Percentiles rank a stretch among this genome's conserved stretches.
Evolutionary conservation across 2,888 invertebrate genomes (phyloP).

Genomic region (Portevinia maculata): DNA sequence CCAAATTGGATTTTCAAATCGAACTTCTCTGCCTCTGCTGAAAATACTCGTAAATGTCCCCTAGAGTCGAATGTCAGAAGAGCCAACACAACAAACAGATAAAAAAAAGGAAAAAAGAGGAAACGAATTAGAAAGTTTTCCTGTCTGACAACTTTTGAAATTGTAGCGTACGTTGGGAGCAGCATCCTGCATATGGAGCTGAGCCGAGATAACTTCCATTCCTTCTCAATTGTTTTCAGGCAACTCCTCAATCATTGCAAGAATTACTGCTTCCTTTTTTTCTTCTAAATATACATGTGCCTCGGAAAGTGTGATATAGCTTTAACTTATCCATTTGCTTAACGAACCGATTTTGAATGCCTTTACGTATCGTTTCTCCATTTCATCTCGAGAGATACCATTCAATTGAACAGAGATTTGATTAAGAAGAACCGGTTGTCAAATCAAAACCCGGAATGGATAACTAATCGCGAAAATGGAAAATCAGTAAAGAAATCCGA

Average conservation of each 20-base stretch:
- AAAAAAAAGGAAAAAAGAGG: slow-evolving; percentile 10
- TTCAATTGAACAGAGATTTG: slow-evolving; percentile 65
- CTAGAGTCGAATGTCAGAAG: slow-evolving; percentile 21
- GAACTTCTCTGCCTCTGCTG: slow-evolving; percentile 28
- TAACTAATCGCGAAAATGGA: slow-evolving; percentile 63
- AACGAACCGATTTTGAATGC: slow-evolving; percentile 42
- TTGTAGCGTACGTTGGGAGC: slow-evolving; percentile 58
- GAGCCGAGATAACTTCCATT: slow-evolving; percentile 52
- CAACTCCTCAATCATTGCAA: slow-evolving; percentile 65
- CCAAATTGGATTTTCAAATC: slow-evolving; percentile 65
- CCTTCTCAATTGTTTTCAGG: slow-evolving; percentile 60
- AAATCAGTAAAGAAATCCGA: slow-evolving; percentile 43
- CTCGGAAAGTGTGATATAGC: slow-evolving; percentile 4
- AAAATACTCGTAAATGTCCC: slow-evolving; percentile 35
- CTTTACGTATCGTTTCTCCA: background rate
- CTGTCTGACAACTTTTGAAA: slow-evolving; percentile 72
- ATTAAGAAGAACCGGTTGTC: slow-evolving; percentile 67
- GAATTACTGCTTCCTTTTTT: background rate
- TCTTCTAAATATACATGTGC: slow-evolving; percentile 35
- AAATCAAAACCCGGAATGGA: slow-evolving; percentile 55
- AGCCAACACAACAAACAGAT: slow-evolving; percentile 26
- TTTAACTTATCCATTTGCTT: slow-evolving; percentile 51
- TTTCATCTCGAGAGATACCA: slow-evolving; percentile 34
- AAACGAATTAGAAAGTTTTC: slow-evolving; percentile 74
- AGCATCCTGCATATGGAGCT: slow-evolving; percentile 38